Evolutionary conservation across 2,888 invertebrate genomes (phyloP), one percentile per base, ranked within the genome.

Genomic region (Microdon myrmicae): DNA sequence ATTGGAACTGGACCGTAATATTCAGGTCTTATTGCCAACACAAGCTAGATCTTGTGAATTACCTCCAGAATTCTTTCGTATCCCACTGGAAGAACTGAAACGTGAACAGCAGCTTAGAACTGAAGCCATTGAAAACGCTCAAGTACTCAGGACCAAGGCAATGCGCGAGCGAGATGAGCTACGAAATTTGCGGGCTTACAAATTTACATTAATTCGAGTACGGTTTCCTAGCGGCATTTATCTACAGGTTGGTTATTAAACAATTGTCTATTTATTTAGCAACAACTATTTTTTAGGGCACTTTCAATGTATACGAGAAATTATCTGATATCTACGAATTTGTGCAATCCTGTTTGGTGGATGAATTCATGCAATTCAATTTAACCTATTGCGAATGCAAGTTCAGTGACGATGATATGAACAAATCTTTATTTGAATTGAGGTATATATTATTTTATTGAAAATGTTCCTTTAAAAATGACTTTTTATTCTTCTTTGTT

Each of bases 151-250:
- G 71, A 97, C 97, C 0, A 95, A 94, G 77, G 95, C 94, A 2
- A 97, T 97, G 95, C 81, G 96, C 13, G 95, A 96, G 74, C 90
- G 90, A 67, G 94, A 96, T 61, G 93, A 93, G 73, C 79, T 88
- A 58, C 81, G 90, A 39, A 90, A 90, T 72, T 84, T 90, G 75
- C 84, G 90, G 45, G 89, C 89, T 78, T 95, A 94, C 77, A 89
- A 89, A 74, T 97, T 90, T 77, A 87, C 92, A 2, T 82, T 96
- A 37, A 87, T 97, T 51, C 82, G 96, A 69, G 82, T 97, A 23
- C 85, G 93, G 43, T 94, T 97, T 76, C 96, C 96, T 0, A 93
- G 94, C 79, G 90, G 90, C 0, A 84, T 92, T 68, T 84, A 90
- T 55, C 79, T 94, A 59, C 92, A 92, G 83, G 91, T 90, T 75